Base-by-base conservation (phyloP, 2,113 vertebrate species). In the Eubucco bourcierii region DNA sequence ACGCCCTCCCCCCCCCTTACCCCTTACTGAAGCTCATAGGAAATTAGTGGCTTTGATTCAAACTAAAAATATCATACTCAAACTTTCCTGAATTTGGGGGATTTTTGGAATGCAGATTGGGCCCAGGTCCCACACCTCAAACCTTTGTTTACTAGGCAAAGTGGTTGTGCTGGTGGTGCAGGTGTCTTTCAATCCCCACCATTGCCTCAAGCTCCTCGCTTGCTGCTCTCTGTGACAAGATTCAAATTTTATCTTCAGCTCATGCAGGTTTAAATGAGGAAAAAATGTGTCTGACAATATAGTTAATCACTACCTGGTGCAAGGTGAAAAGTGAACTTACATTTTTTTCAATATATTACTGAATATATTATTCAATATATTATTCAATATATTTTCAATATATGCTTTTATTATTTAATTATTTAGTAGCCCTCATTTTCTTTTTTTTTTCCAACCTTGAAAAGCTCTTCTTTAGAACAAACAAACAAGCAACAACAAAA, bases 361-460 rank as follows among this genome's bases (percentile, higher is more conserved):
- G n/a, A n/a, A n/a, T n/a, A n/a, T n/a, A n/a, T n/a, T n/a, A n/a
- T n/a, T n/a, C n/a, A n/a, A n/a, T n/a, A n/a, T n/a, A n/a, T n/a
- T n/a, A n/a, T n/a, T n/a, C n/a, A n/a, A n/a, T n/a, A n/a, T n/a
- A n/a, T n/a, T n/a, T 85, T 80, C 47, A 73, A 78, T 55, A 7
- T 37, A 63, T 0, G 52, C 0, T 80, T 70, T 66, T 63, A 73
- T n/a, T 50, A 59, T 34, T 80, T 78, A 37, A 37, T 37, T 37
- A 61, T n/a, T 34, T 39, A 0, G 7, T 21, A n/a, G 34, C 71
- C 50, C 31, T 34, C 27, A 1, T 44, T 16, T 0, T 2, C 17
- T 29, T 70, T 1, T 29, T 91, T 94, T 80, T 20, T 18, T 18
- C 46, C 25, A 77, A 17, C 16, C 15, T 52, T 37, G 41, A 6